Evolutionary conservation across 92 coral and sea anemone species (phyloP), one percentile per base, ranked within the genome.

Genomic region (Epizoanthus scotinus): DNA sequence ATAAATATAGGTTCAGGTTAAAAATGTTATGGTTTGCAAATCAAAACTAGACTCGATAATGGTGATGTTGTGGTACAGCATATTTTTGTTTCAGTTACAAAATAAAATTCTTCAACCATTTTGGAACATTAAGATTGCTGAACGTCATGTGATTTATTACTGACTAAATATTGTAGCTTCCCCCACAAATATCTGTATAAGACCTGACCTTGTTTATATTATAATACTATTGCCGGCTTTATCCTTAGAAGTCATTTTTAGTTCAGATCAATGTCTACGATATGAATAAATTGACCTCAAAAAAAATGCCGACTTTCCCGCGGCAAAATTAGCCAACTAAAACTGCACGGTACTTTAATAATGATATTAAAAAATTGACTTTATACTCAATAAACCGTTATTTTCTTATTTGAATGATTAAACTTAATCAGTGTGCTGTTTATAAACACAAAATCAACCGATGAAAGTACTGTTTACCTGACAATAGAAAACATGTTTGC

Each of bases 381-480:
- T 75, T 75, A 54, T 60, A 55, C 57, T 59, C 68, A 34, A 53
- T 60, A 75, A 75, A 75, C 81, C 81, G 81, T 75, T 75, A 75
- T 59, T 75, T 59, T 67, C 60, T 27, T 59, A 75, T 75, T 75
- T 58, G 55, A 52, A 20, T 75, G 81, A 75, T 58, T 58, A 75
- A 38, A 53, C 14, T 59, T 21, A 75, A 75, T 75, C 81, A 59
- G 69, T 19, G 47, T 36, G 54, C 81, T 34, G 81, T 75, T 59
- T 75, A 58, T 59, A 75, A 22, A 59, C 69, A 20, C 68, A 22
- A 42, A 44, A 58, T 58, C 52, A 38, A 42, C 50, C 61, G 56
- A 59, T 75, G 25, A 75, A 75, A 75, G 81, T 36, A 63, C 52
- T 75, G 81, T 75, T 75, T n/a, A 29, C 40, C 81, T 68, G 81